Conservation (phyloP, 2,797 vertebrate species). For the Parauchenoglanis ngamensis region DNA sequence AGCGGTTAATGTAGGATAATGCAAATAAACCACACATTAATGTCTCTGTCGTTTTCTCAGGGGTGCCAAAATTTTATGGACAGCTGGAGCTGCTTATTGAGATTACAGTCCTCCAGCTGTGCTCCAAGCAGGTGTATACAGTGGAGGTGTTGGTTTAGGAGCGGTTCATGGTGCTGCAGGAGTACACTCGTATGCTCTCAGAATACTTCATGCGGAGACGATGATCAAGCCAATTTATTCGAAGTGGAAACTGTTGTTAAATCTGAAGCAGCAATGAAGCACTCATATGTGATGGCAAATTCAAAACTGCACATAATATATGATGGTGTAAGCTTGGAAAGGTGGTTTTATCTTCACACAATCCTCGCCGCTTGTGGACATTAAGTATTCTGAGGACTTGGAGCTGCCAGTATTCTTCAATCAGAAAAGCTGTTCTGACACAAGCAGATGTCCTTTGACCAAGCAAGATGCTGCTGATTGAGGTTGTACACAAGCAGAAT, state of each 20-base stretch:
- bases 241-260: not conserved
- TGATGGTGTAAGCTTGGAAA: not conserved
- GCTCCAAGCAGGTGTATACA: not conserved
- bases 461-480: not conserved
- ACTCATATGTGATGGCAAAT: not conserved
- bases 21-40: not conserved
- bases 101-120: not conserved
- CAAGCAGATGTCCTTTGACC: not conserved
- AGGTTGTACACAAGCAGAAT: not conserved
- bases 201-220: not conserved
- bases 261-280: not conserved
- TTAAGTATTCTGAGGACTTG: not conserved
- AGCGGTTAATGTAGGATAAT: not conserved
- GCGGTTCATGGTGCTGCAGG: not conserved
- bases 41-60: not conserved
- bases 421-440: not conserved
- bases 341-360: not conserved
- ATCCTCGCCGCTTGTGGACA: not conserved
- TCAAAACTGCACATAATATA: not conserved
- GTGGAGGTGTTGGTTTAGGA: not conserved
- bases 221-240: not conserved
- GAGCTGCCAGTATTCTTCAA: not conserved
- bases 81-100: not conserved
- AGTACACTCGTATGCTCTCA: not conserved
- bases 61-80: conserved; percentile 7